These are phyloP conservation scores for Centropyge bicolor DNA, from an alignment of 2,797 vertebrate genomes.

Conservation along the genomic window DNA sequence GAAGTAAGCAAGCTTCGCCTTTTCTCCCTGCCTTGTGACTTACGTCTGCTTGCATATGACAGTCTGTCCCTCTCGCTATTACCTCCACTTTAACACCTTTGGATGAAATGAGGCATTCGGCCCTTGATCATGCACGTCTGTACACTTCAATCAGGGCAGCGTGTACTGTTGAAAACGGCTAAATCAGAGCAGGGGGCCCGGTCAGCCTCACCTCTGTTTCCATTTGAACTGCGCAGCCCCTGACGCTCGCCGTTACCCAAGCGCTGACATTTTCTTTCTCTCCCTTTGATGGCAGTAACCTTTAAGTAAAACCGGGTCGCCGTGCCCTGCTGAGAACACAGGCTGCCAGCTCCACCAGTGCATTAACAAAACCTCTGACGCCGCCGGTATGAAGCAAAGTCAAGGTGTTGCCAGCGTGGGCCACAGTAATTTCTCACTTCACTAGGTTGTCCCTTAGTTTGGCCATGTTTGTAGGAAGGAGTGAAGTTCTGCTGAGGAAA, in stretches of 20 bases:
- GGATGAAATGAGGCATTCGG: constrained; percentile 24
- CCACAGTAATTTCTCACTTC: constrained; percentile 43
- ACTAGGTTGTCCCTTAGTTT: constrained; percentile 37
- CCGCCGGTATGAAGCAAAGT: constrained; percentile 20
- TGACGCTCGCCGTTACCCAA: constrained; percentile 34
- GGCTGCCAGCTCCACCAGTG: constrained; percentile 46
- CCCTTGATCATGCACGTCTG: constrained; percentile 6
- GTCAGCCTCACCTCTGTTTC: constrained; percentile 6
- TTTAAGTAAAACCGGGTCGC: constrained; percentile 72
- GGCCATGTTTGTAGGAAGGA: background rate
- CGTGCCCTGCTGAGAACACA: constrained; percentile 67
- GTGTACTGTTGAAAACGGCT: constrained; percentile 15
- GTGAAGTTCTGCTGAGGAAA: constrained; percentile 10
- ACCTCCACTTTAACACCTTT: constrained; percentile 18
- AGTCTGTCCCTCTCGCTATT: background rate
- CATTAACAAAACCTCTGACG: constrained; percentile 52
- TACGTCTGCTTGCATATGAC: background rate
- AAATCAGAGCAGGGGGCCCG: constrained; percentile 24
- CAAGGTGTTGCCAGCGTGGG: constrained; percentile 38
- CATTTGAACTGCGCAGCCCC: constrained; percentile 44
- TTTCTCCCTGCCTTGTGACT: background rate
- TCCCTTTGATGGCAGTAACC: constrained; percentile 74
- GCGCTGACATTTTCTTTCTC: constrained; percentile 72
- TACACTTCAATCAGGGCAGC: background rate
- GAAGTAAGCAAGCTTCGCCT: background rate